Evolutionary conservation across 2,797 vertebrate species (phyloP), one percentile per base, ranked within the genome.

Genomic region (Phalanger gymnotis): DNA sequence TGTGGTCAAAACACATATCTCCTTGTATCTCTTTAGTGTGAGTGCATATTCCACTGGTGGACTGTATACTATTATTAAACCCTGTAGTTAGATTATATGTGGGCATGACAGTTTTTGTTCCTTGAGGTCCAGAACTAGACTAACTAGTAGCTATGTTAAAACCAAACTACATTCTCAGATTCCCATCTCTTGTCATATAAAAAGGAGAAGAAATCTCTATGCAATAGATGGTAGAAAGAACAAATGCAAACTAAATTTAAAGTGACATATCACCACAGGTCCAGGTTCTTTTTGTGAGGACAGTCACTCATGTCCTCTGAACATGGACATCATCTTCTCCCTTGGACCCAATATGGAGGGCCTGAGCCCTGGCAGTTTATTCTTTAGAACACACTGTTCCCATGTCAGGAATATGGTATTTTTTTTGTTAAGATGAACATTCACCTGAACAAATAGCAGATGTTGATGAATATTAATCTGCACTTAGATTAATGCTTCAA

Each of bases 401-500:
- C 0, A 6, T 55, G 92, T 92, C 56, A 61, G 55, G 91, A 96
- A 95, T 94, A 93, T 9, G 61, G 93, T 98, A 89, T 97, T 90
- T 97, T 90, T 52, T 14, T 30, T 30, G 30, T 96, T 94, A 96
- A 97, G 93, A 92, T 55, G 52, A 97, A 95, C 73, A 96, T 54
- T 94, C 97, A 97, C 96, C 97, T 94, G 93, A 98, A 96, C 5
- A 95, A 97, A 95, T 94, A 97, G 95, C 0, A 0, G 53, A 97
- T 95, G 95, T 94, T 95, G 56, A 96, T 97, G 97, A 98, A 97
- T 97, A 97, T 96, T 2, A 98, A 97, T 98, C 97, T 97, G 93
- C 93, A 96, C 93, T 94, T 54, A 97, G 97, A 98, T 97, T 97
- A 98, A 98, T 98, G 96, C 95, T 97, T 97, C 97, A 95, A 97